Evolutionary conservation across 2,888 invertebrate species (phyloP).

Genomic region (Urechis unicinctus): DNA sequence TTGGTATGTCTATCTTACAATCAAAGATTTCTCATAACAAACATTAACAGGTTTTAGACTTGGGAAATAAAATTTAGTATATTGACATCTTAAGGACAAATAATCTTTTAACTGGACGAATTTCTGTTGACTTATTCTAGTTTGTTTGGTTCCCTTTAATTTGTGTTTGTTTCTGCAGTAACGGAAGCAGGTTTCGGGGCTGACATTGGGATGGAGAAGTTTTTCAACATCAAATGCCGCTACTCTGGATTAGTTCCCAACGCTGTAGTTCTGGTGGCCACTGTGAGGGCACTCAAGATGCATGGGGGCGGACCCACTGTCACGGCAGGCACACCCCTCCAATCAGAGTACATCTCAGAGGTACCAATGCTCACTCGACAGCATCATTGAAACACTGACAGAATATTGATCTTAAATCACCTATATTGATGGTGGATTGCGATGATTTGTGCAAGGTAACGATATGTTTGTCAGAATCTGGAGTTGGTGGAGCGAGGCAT

Average conservation of each 20-base stretch:
- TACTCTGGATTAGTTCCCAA: constrained; percentile 78
- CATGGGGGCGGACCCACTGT: constrained; percentile 95
- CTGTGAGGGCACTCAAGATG: constrained; percentile 94
- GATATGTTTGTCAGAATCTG: too few species aligned
- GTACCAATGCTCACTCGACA: too few species aligned
- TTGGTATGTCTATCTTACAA: constrained; percentile 51
- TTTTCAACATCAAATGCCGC: constrained; percentile 93
- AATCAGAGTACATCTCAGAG: constrained; percentile 69
- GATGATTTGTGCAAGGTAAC: too few species aligned
- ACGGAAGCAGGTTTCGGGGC: constrained; percentile 99
- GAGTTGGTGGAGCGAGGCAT: constrained; percentile 78
- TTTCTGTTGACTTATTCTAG: too few species aligned
- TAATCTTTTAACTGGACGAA: too few species aligned
- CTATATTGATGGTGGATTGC: constrained; percentile 14
- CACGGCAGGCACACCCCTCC: constrained; percentile 71
- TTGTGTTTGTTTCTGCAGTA: too few species aligned
- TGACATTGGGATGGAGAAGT: constrained; percentile 97
- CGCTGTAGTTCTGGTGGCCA: constrained; percentile 86
- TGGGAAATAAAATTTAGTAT: too few species aligned
- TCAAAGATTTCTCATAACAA: too few species aligned
- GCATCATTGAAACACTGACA: background rate
- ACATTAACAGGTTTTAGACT: too few species aligned
- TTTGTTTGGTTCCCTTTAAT: too few species aligned
- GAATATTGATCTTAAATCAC: background rate
- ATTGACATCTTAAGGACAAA: too few species aligned